Percentiles rank a stretch among this genome's conserved stretches.
Evolutionary conservation across 2,113 vertebrate species (phyloP).

Genomic region (Pontoporia blainvillei): DNA sequence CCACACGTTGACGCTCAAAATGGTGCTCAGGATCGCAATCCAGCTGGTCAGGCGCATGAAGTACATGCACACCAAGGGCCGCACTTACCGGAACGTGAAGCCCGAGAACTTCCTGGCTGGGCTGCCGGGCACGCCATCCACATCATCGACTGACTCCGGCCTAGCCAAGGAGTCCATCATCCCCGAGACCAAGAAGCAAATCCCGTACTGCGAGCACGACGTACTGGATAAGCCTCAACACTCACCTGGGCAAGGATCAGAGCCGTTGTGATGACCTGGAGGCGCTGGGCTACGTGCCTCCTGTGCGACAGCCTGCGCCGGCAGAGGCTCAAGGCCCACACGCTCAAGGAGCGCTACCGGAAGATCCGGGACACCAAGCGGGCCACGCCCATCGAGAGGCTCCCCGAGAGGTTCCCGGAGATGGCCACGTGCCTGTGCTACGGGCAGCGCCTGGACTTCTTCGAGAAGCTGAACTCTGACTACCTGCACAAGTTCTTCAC

Average conservation of each 20-base stretch:
- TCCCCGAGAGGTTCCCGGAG: constrained; percentile 96
- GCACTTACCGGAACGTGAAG: constrained; percentile 96
- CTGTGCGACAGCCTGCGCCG: constrained; percentile 94
- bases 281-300: constrained; percentile 96
- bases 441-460: constrained; percentile 94
- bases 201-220: constrained; percentile 96
- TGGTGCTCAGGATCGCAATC: constrained; percentile 97
- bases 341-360: constrained; percentile 90
- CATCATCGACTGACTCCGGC: constrained; percentile 98
- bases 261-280: constrained; percentile 96
- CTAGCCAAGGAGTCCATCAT: constrained; percentile 98
- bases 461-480: constrained; percentile 94
- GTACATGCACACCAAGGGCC: constrained; percentile 94
- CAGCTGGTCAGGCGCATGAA: constrained; percentile 98
- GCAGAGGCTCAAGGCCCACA: constrained; percentile 97
- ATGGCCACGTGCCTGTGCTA: constrained; percentile 95
- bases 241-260: constrained; percentile 96
- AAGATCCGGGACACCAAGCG: constrained; percentile 97
- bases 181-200: constrained; percentile 99
- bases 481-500: constrained; percentile 95
- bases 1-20: constrained; percentile 96
- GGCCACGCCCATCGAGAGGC: constrained; percentile 93
- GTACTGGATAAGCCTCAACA: constrained; percentile 98
- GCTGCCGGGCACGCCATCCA: constrained; percentile 95
- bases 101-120: constrained; percentile 97